Evolutionary conservation across 1,140 invertebrate genomes (phyloP), one percentile per base, ranked within the genome.

Genomic region (Penaeus chinensis): DNA sequence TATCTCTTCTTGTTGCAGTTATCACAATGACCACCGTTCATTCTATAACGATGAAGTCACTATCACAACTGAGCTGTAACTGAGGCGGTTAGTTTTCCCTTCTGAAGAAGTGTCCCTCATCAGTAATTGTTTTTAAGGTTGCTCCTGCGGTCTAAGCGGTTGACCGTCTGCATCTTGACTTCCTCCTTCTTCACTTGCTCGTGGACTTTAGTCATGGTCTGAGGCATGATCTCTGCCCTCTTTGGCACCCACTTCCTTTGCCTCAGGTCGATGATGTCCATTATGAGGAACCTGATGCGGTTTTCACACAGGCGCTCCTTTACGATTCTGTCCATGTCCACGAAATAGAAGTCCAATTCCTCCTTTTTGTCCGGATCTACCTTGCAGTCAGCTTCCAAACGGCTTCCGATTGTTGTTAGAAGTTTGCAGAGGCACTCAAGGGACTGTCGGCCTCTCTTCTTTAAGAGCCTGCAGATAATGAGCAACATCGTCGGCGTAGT

Each of bases 371-470:
- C 88, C 82, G 18, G 66, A 54, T 61, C 77, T 32, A 61, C 32
- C 0, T n/a, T 24, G 76, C 79, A 92, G 85, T 94, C 94, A 37
- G 90, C 93, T 92, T 98, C 97, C n/a, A 98, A 93, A 91, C 96
- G 95, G 91, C 96, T 95, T 3, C 98, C 98, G 90, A 99, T 95
- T 0, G 98, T 99, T 13, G 96, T 96, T 16, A 99, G 93, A 79
- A 99, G 93, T 92, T 97, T 96, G 91, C 97, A 99, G 3, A 99
- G 93, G 92, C 97, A 98, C 92, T 99, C 98, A 7, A 99, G 93
- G 91, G 95, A 97, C 90, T 99, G 98, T 91, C 98, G 97, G 90
- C 98, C 96, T 54, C 92, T 91, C 85, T 66, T 74, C 89, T 89
- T 76, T 22, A 99, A 92, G 82, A 99, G 93, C 84, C 95, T 95